Evolutionary conservation across 2,113 vertebrate species (phyloP).

Genomic region (Oxyura jamaicensis): DNA sequence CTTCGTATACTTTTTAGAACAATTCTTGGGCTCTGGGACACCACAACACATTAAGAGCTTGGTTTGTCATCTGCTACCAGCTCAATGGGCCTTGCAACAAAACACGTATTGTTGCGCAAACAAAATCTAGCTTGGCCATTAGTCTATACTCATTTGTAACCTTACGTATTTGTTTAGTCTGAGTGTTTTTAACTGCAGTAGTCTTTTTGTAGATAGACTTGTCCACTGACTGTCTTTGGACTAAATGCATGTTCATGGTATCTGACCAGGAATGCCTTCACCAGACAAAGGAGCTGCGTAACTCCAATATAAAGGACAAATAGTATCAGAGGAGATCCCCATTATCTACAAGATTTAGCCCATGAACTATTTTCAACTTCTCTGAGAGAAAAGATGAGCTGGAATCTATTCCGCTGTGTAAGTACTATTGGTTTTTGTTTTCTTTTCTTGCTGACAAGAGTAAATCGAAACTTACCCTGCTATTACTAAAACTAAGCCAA

Average conservation of each 20-base stretch:
- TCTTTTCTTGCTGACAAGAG: not conserved
- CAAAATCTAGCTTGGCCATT: not conserved
- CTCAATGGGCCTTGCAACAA: not conserved
- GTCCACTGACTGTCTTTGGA: not conserved
- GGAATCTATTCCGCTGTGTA: not conserved
- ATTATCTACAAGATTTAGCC: not conserved
- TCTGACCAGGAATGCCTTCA: not conserved
- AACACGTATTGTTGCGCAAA: not conserved
- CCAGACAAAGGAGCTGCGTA: not conserved
- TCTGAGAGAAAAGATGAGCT: not conserved
- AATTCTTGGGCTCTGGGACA: not conserved
- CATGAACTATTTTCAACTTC: not conserved
- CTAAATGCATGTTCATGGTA: not conserved
- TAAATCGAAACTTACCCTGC: not conserved
- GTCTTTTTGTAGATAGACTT: not conserved
- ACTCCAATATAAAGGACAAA: not conserved
- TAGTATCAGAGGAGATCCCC: not conserved
- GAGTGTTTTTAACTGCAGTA: not conserved
- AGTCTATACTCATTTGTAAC: not conserved
- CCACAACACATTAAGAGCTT: not conserved
- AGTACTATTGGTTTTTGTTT: not conserved
- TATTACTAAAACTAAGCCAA: not conserved
- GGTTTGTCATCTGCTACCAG: not conserved
- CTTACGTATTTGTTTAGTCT: not conserved
- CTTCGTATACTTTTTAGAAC: not conserved